These are phyloP conservation scores for Circaetus cinerascens DNA, from an alignment of 2,113 vertebrate species.

Conservation along the genomic window DNA sequence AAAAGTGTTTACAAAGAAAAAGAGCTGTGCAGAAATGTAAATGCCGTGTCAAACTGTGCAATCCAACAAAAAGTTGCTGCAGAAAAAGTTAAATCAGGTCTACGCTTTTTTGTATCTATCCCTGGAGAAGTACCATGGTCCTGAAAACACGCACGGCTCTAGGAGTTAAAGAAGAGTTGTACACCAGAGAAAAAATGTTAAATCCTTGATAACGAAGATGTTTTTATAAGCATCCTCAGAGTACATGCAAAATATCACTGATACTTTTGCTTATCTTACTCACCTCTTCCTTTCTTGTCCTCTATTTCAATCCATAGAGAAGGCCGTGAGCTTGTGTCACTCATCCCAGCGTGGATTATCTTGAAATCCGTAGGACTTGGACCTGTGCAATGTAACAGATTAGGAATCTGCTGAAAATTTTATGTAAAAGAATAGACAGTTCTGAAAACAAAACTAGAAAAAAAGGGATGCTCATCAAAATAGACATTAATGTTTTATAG, in stretches of 20 bases:
- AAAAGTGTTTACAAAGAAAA: background rate
- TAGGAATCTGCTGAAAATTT: background rate
- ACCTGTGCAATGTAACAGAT: background rate
- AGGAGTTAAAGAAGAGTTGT: background rate
- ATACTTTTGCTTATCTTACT: background rate
- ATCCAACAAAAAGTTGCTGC: background rate
- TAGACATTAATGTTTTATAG: background rate
- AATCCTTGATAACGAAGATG: too few species aligned
- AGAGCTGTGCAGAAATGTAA: background rate
- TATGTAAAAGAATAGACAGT: background rate
- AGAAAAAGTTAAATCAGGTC: background rate
- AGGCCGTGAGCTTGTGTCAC: background rate
- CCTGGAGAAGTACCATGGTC: background rate
- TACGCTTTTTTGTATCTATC: background rate
- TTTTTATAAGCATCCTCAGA: background rate
- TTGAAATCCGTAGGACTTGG: background rate
- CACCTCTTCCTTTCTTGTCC: background rate
- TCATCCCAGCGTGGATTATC: background rate
- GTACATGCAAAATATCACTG: background rate
- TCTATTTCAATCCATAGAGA: background rate
- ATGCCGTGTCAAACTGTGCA: background rate
- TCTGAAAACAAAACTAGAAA: background rate
- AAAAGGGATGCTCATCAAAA: background rate
- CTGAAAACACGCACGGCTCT: background rate
- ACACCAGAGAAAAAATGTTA: background rate